Conservation (phyloP, 2,797 vertebrate genomes). For the Catostomus latipinnis region DNA sequence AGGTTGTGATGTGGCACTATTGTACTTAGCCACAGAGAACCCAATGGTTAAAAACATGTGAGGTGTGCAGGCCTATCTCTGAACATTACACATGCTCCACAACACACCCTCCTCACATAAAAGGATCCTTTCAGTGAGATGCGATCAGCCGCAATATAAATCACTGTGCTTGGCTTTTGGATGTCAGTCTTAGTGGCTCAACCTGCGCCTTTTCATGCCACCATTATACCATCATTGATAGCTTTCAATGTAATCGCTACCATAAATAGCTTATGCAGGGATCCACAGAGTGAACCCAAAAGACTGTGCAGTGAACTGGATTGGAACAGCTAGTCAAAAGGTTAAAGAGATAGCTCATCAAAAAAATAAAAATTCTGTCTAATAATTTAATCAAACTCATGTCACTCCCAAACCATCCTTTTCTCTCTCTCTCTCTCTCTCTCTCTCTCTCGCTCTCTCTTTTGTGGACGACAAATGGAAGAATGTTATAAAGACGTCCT, state of each 20-base stretch:
- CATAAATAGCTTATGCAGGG: constrained; percentile 36
- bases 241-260: constrained; percentile 42
- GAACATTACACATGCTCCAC: constrained; percentile 49
- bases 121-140: constrained; percentile 11
- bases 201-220: constrained; percentile 33
- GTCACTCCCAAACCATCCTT: too few species aligned
- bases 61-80: constrained; percentile 39
- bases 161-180: neutral
- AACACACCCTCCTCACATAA: constrained; percentile 21
- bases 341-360: constrained; percentile 41
- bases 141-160: constrained; percentile 17
- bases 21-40: constrained; percentile 1
- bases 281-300: constrained; percentile 45
- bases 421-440: too few species aligned
- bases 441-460: too few species aligned
- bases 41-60: constrained; percentile 24
- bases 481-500: too few species aligned
- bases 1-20: constrained; percentile 35
- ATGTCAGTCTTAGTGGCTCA: constrained; percentile 10
- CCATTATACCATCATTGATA: constrained; percentile 48
- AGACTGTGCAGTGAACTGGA: constrained; percentile 54
- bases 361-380: too few species aligned
- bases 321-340: constrained; percentile 54
- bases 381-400: too few species aligned
- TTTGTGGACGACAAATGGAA: too few species aligned